Conservation (phyloP, 2,888 invertebrate species). For the Nomada goodeniana region DNA sequence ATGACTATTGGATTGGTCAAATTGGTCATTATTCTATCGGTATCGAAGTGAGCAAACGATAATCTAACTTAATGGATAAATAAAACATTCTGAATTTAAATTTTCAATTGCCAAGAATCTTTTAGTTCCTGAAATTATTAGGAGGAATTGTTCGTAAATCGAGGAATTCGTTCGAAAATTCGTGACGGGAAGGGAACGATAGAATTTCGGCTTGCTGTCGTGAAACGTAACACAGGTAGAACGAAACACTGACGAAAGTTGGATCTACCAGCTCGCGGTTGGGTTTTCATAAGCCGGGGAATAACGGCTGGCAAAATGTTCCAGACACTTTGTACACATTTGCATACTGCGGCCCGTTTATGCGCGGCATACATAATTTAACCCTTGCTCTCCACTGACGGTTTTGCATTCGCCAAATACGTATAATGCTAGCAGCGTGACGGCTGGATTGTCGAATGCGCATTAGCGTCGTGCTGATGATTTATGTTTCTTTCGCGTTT, state of each 20-base stretch:
- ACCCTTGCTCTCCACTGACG: constrained; percentile 59
- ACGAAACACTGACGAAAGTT: constrained; percentile 29
- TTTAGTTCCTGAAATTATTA: background rate
- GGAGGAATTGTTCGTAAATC: background rate
- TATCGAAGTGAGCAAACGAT: background rate
- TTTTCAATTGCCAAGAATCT: background rate
- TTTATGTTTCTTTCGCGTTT: no score
- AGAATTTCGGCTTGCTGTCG: constrained; percentile 10
- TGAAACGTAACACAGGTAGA: constrained; percentile 6
- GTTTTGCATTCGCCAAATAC: constrained; percentile 51
- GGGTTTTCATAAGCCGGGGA: constrained; percentile 59
- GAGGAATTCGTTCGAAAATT: background rate
- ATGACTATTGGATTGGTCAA: no score
- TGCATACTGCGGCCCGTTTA: constrained; percentile 75
- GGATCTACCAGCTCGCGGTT: constrained; percentile 39
- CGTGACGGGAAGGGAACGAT: background rate
- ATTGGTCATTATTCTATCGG: no score
- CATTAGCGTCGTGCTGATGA: background rate
- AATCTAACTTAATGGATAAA: background rate
- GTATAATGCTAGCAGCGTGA: constrained; percentile 25
- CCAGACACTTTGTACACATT: constrained; percentile 78
- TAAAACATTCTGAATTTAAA: background rate
- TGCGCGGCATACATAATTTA: constrained; percentile 69
- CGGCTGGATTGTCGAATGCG: constrained; percentile 2
- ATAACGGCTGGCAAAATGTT: constrained; percentile 64